Evolutionary conservation across 2,888 invertebrate genomes (phyloP), one percentile per base, ranked within the genome.

Genomic region (Stenolophus ochropezus): DNA sequence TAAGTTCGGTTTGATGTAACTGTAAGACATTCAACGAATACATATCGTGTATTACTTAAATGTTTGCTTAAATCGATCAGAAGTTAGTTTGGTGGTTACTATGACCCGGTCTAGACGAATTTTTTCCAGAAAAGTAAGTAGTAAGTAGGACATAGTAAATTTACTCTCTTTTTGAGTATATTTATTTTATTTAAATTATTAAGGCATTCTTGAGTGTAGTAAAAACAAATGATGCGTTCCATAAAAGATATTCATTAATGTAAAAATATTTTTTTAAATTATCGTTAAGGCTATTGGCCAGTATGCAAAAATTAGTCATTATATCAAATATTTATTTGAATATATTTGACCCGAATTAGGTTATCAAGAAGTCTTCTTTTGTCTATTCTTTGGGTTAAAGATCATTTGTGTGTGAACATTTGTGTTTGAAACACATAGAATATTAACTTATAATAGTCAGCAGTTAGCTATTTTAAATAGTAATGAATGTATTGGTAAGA

Each of bases 31-130:
- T 74, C 6, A 18, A 21, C 8, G 74, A 49, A 74, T 74, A 51
- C 33, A 33, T 42, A 47, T 47, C 14, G 23, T 14, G 49, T 74
- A 74, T 74, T 74, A 61, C 23, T 61, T 61, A 61, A 61, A 61
- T 23, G 61, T 61, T 61, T 61, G n/a, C 61, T n/a, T 23, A 61
- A 11, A 11, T 61, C 23, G 61, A 61, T 61, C 25, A 23, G 8
- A 23, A 8, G 23, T 25, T 61, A 61, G 61, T 61, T 0, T 3
- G n/a, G 25, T 14, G 56, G 3, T 21, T 6, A 11, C 11, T 23
- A 61, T 61, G 61, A 61, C 61, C 8, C 14, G 61, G 61, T n/a
- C 61, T 14, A 21, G 56, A 14, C 1, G 20, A 14, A n/a, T 61
- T n/a, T 23, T 21, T 23, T n/a, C 25, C 8, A 61, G 8, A 23